A percentile compares a stretch with the other conserved stretches of the same genome.
phyloP scores from a whole-genome alignment of 1,140 invertebrate species.

The Phymastichus coffea region DNA sequence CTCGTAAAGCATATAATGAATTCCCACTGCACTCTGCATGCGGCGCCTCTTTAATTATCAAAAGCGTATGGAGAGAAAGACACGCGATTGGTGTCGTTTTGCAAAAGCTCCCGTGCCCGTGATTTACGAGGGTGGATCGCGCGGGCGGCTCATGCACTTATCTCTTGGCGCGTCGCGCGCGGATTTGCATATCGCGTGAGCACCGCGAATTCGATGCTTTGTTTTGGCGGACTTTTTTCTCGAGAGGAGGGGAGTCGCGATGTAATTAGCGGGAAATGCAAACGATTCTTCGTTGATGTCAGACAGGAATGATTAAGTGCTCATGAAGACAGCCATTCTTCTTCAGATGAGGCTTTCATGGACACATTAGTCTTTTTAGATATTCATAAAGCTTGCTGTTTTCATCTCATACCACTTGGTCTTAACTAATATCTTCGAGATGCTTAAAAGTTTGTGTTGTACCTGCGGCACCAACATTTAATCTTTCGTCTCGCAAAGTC shows the following conservation, averaged over 20 bases:
- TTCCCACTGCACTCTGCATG: too few species aligned
- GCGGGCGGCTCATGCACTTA: conserved; percentile 30
- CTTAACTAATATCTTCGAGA: too few species aligned
- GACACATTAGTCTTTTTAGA: too few species aligned
- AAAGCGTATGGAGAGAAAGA: conserved; percentile 29
- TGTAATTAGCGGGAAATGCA: conserved; percentile 18
- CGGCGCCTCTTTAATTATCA: conserved; percentile 36
- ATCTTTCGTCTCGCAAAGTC: too few species aligned
- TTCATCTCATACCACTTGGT: too few species aligned
- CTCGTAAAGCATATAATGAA: too few species aligned
- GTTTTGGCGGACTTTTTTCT: conserved; percentile 15
- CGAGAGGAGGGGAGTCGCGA: conserved; percentile 6
- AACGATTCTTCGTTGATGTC: background rate
- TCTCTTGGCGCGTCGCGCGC: conserved; percentile 10
- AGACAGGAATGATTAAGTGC: too few species aligned
- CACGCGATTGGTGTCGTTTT: conserved; percentile 5
- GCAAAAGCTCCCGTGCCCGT: conserved; percentile 24
- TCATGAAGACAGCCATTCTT: too few species aligned
- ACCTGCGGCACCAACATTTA: too few species aligned
- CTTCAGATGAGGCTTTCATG: too few species aligned
- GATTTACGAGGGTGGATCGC: conserved; percentile 35
- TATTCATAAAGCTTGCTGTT: too few species aligned
- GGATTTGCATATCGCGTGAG: conserved; percentile 47
- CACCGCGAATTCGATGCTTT: conserved; percentile 14
- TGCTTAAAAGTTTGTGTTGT: too few species aligned